Base-by-base conservation (phyloP, 2,888 invertebrate genomes). In the Troilus luridus region DNA sequence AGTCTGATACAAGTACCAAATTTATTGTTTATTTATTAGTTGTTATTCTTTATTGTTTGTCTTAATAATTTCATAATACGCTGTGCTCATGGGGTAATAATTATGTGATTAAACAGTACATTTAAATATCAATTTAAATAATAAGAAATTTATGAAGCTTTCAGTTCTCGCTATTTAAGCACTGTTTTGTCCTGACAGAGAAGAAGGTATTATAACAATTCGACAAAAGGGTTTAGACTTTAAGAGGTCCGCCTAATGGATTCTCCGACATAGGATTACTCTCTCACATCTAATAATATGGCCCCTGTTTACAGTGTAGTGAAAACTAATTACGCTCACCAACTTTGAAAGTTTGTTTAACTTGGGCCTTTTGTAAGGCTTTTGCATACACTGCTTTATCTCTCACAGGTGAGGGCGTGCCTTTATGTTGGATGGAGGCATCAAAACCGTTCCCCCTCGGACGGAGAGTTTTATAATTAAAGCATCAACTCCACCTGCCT, bases 341-440 rank as follows among this genome's bases (percentile, higher is more conserved):
- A 85, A 85, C 41, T 85, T 85, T n/a, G 56, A 85, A 85, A 85
- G 85, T 85, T 85, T 85, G 85, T n/a, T n/a, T 85, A 58, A 58
- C 54, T 56, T 54, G n/a, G 85, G 14, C 56, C 85, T 85, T 85
- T 77, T 85, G 56, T 85, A 58, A 58, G 56, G 85, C 56, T 58
- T 56, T 56, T 85, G 85, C 85, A 85, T 85, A 58, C 56, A 85
- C 56, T 56, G 85, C 85, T 85, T 85, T 85, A 85, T 58, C 58
- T 85, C n/a, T 56, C 10, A 21, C n/a, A 11, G 85, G 85, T 85
- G 85, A 85, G 85, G 56, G 67, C 1, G 62, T 19, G 85, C 56
- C 85, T 54, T 85, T 58, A 85, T 58, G 54, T 56, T 19, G 56
- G 41, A 24, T 19, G 81, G 81, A n/a, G 14, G 27, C 24, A 27